A percentile compares a stretch with the other conserved stretches of the same genome.
Evolutionary conservation across 2,888 invertebrate genomes (phyloP).

Genomic region (Orthosia gracilis): DNA sequence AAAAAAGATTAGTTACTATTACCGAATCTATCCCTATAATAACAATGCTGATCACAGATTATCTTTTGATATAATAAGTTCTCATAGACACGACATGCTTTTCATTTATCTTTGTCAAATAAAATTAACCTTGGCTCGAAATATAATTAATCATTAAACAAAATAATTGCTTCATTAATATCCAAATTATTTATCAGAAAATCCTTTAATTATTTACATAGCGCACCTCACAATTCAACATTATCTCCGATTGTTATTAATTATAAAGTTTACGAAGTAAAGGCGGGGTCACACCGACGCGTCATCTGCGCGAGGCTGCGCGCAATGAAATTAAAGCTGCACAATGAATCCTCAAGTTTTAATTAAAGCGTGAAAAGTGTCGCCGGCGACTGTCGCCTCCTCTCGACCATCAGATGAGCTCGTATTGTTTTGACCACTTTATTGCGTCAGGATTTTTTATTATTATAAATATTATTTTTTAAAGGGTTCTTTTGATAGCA

Average conservation of each 20-base stretch:
- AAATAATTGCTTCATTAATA: constrained; percentile 21
- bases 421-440: constrained; percentile 62
- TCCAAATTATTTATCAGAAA: constrained; percentile 19
- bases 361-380: constrained; percentile 81
- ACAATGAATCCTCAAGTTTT: constrained; percentile 83
- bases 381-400: constrained; percentile 61
- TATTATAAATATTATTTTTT: constrained; percentile 25
- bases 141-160: constrained; percentile 5
- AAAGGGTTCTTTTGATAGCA: constrained; percentile 12
- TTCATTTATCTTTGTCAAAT: constrained; percentile 20
- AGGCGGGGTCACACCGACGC: constrained; percentile 59
- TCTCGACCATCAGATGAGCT: constrained; percentile 56
- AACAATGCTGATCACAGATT: background rate
- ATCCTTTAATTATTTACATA: constrained; percentile 49
- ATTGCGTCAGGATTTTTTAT: constrained; percentile 43
- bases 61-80: background rate
- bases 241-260: constrained; percentile 69
- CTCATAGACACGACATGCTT: background rate
- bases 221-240: constrained; percentile 40
- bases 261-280: constrained; percentile 66
- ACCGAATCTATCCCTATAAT: too few relatives aligned
- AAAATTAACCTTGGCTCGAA: background rate
- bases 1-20: too few relatives aligned
- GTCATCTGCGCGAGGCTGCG: constrained; percentile 71
- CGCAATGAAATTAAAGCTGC: constrained; percentile 75